Percentiles rank a stretch among this genome's conserved stretches.
These are phyloP conservation scores for Bradypus variegatus DNA, from an alignment of 2,797 vertebrate species.

Conservation along the genomic window DNA sequence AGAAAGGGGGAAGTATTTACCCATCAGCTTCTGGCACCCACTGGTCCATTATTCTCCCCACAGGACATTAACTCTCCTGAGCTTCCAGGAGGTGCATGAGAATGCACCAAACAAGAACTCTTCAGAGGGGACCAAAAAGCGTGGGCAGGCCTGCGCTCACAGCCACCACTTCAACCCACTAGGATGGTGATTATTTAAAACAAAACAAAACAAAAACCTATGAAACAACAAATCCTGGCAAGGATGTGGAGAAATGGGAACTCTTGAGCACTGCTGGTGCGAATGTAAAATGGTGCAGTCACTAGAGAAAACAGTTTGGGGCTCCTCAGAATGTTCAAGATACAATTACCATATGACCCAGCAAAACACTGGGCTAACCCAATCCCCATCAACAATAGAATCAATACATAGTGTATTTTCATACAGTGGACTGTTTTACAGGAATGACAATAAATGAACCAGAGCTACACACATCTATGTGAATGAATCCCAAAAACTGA, in stretches of 20 bases:
- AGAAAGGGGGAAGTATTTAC: neutral
- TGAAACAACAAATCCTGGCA: no score
- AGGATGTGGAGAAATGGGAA: no score
- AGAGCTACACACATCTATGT: neutral
- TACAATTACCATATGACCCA: neutral
- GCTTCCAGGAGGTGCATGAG: neutral
- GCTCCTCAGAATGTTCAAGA: neutral
- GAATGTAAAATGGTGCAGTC: neutral
- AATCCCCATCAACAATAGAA: neutral
- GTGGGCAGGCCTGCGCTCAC: no score
- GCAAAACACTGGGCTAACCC: neutral
- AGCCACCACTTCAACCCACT: no score
- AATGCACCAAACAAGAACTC: neutral
- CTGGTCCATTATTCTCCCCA: neutral
- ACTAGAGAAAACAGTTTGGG: neutral
- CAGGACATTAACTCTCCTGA: neutral
- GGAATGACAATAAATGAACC: constrained; percentile 1
- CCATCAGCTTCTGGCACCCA: neutral
- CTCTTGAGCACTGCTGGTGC: neutral
- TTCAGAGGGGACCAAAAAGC: neutral
- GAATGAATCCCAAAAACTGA: constrained; percentile 12
- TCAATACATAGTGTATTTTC: neutral
- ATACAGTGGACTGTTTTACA: neutral
- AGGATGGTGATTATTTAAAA: no score
- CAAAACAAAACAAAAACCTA: no score